phyloP scores from a whole-genome alignment of 2,797 vertebrate genomes.

The Thamnophis elegans region DNA sequence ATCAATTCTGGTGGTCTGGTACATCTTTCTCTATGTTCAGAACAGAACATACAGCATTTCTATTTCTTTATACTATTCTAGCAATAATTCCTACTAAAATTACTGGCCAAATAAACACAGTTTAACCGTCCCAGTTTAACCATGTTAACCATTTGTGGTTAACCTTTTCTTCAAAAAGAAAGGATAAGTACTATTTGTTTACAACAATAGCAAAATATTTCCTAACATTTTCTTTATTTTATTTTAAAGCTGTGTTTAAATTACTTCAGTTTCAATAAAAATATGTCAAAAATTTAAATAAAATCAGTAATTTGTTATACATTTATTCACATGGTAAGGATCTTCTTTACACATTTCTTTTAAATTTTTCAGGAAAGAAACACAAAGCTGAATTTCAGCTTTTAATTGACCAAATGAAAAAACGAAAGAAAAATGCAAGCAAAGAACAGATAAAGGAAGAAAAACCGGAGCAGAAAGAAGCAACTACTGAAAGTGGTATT shows the following conservation, averaged over 20 bases:
- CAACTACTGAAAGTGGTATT: conserved; percentile 60
- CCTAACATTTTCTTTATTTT: background rate
- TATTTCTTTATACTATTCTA: background rate
- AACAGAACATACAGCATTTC: background rate
- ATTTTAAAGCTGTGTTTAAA: background rate
- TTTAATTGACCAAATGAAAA: conserved; percentile 72
- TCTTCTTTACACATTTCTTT: background rate
- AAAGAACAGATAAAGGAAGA: conserved; percentile 32
- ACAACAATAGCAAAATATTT: background rate
- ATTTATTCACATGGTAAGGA: background rate
- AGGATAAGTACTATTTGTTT: background rate
- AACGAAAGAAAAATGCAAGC: conserved; percentile 60
- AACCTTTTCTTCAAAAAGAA: background rate
- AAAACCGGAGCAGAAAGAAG: conserved; percentile 7
- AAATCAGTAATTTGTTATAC: background rate
- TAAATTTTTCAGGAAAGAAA: conserved; percentile 69
- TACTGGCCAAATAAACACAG: background rate
- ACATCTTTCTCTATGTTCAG: background rate
- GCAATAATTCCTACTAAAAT: background rate
- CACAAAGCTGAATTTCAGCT: conserved; percentile 72
- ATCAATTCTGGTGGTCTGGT: background rate
- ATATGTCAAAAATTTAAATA: background rate
- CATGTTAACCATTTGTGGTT: background rate
- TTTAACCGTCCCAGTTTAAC: background rate
- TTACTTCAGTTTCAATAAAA: background rate